phyloP scores from a whole-genome alignment of 2,888 invertebrate genomes.

The Catotricha subobsoleta region DNA sequence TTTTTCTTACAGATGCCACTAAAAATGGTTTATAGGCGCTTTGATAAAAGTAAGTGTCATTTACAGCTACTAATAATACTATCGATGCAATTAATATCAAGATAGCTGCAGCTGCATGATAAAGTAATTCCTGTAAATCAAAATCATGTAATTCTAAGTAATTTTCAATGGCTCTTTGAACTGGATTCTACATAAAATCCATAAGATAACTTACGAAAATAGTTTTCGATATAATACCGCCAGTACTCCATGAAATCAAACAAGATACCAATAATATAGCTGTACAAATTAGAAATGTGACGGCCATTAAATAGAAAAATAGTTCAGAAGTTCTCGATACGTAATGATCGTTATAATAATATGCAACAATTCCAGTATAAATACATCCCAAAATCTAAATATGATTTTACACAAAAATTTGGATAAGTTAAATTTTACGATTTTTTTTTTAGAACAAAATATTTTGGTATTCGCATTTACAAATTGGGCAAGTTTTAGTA shows the following conservation, averaged over 20 bases:
- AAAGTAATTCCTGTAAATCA: conserved; percentile 52
- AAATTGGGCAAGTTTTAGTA: conserved; percentile 65
- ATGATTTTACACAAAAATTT: conserved; percentile 12
- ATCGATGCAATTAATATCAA: conserved; percentile 53
- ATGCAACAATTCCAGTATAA: conserved; percentile 50
- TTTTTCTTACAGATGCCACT: conserved; percentile 2
- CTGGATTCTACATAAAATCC: conserved; percentile 29
- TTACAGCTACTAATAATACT: background rate
- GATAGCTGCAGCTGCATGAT: conserved; percentile 56
- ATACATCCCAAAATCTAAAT: conserved; percentile 57
- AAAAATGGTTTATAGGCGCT: conserved; percentile 20
- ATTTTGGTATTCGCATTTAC: too few relatives aligned
- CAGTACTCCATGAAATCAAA: conserved; percentile 56
- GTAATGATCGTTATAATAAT: conserved; percentile 32
- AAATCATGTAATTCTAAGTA: conserved; percentile 2
- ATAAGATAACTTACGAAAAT: conserved; percentile 35
- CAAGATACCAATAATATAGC: conserved; percentile 56
- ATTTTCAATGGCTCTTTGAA: conserved; percentile 5
- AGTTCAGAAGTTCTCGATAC: conserved; percentile 33
- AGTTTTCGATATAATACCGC: conserved; percentile 69
- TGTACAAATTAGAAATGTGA: conserved; percentile 62
- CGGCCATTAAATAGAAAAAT: conserved; percentile 55
- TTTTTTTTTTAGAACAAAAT: background rate
- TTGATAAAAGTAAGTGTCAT: background rate
- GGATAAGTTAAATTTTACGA: background rate